Percentiles rank a stretch among this genome's conserved stretches.
phyloP scores from a whole-genome alignment of 2,888 invertebrate genomes.

The Augochlorella aurata region DNA sequence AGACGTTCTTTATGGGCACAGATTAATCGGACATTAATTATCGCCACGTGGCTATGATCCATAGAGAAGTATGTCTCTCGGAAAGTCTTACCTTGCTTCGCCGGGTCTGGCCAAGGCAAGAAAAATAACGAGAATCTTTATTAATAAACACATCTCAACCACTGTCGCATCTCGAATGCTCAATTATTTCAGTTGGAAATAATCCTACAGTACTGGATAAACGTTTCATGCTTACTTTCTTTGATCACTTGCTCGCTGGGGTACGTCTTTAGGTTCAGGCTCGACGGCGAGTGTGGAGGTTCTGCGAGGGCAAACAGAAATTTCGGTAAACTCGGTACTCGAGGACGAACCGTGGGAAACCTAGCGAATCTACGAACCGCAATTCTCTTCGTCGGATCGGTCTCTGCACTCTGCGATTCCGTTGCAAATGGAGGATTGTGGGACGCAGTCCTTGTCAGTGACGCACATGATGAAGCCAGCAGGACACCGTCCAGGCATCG shows the following conservation, averaged over 20 bases:
- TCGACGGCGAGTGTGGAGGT: conserved; percentile 76
- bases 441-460: conserved; percentile 80
- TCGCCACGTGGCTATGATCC: conserved; percentile 41
- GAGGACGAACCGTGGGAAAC: not conserved
- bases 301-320: conserved; percentile 45
- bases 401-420: conserved; percentile 84
- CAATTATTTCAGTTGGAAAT: not conserved
- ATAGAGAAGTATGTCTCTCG: conserved; percentile 56
- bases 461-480: conserved; percentile 79
- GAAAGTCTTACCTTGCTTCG: conserved; percentile 78
- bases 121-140: conserved; percentile 70
- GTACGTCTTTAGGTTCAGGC: conserved; percentile 88
- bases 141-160: conserved; percentile 66
- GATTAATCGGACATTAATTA: conserved; percentile 29
- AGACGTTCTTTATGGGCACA: not conserved
- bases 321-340: no score
- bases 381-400: conserved; percentile 84
- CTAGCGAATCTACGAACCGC: conserved; percentile 72
- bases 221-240: conserved; percentile 88
- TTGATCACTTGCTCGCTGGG: conserved; percentile 90
- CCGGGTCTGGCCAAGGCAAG: conserved; percentile 77
- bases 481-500: conserved; percentile 74
- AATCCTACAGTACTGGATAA: not conserved
- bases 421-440: conserved; percentile 82
- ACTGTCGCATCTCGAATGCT: not conserved